These are phyloP conservation scores for Paedocypris sp. DNA, from an alignment of 2,113 vertebrate genomes.

Conservation along the genomic window DNA sequence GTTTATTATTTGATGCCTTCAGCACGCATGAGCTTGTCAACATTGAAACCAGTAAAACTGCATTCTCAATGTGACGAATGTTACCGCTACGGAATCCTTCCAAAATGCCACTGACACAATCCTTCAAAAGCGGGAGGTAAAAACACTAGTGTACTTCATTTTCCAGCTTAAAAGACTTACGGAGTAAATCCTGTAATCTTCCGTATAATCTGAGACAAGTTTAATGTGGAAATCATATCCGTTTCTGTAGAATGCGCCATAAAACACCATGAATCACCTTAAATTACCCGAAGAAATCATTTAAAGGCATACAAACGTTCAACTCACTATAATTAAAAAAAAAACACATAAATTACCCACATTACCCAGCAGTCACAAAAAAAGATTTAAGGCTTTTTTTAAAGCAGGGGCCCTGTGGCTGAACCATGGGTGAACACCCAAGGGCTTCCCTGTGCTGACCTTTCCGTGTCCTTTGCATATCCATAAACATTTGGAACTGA, in stretches of 20 bases:
- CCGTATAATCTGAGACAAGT: no score
- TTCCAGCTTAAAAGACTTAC: background rate
- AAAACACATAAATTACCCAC: no score
- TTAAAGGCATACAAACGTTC: no score
- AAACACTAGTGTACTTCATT: background rate
- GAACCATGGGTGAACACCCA: background rate
- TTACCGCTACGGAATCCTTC: background rate
- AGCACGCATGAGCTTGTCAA: no score
- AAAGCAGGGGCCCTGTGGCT: conserved; percentile 7
- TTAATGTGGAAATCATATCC: no score
- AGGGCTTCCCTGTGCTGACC: background rate
- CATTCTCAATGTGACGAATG: background rate
- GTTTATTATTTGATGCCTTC: no score
- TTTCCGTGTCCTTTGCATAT: background rate
- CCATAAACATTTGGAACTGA: conserved; percentile 5
- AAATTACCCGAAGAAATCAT: no score
- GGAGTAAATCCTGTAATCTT: background rate
- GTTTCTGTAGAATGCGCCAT: no score
- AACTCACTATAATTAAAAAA: no score
- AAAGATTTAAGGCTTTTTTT: background rate
- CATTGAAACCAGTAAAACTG: background rate
- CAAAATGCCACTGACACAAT: background rate
- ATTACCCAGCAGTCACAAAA: background rate
- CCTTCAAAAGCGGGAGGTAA: no score
- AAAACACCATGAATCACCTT: no score